Evolutionary conservation across 2,888 invertebrate genomes (phyloP), one percentile per base, ranked within the genome.

Genomic region (Desoria tigrina): DNA sequence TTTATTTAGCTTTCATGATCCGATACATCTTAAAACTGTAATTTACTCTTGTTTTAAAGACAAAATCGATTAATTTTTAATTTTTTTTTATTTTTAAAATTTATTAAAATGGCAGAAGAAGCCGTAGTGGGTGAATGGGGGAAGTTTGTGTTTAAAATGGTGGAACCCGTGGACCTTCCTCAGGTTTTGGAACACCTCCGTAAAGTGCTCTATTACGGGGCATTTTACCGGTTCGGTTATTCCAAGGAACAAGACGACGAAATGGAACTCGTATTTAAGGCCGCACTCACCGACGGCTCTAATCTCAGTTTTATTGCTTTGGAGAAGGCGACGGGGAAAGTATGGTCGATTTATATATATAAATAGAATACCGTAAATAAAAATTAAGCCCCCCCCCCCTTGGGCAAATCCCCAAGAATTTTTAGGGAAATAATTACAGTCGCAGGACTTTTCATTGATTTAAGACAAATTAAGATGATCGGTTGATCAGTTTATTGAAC

Each of bases 231-330:
- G n/a, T 21, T 42, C 16, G 57, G 57, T 23, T 57, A 57, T 39
- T 9, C 45, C 16, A 57, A 24, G 23, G 57, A 37, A 14, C 4
- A 37, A 39, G 55, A 55, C 21, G n/a, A n/a, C 18, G 55, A 55
- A 28, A 24, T 39, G 9, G 57, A 57, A 16, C 28, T 28, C 24
- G 28, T 21, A 2, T 57, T 57, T 24, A n/a, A 4, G 3, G 18
- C 4, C 16, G 26, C 42, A 3, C 24, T 57, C 2, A 57, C 37
- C 21, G 57, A 57, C 24, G 57, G 57, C 4, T 7, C 37, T 42
- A 57, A 57, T 57, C 42, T 57, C 9, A 57, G 42, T 42, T 57
- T 57, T n/a, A 39, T 21, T 24, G 57, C 57, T 2, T 39, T 39
- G n/a, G 42, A 57, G 7, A 18, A 42, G 21, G 26, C 23, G 7